Evolutionary conservation across 2,888 invertebrate genomes (phyloP), one percentile per base, ranked within the genome.

Genomic region (Zele albiditarsus): DNA sequence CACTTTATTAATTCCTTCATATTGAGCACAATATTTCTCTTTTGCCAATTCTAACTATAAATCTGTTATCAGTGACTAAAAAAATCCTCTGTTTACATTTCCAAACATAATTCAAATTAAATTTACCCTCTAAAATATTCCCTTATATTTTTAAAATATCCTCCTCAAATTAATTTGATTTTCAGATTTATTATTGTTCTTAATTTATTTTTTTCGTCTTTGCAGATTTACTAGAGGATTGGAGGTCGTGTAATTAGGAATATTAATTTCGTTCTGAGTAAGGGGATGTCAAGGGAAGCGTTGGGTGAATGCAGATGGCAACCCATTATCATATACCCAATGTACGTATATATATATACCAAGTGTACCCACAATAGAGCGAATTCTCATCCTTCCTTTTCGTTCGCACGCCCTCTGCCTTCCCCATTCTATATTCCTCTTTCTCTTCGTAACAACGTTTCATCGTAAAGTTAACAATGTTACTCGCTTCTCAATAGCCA

Each of bases 391-490:
- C 74, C 84, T 82, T 82, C 68, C 63, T 74, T 68, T 73, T 53
- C 80, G 78, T 78, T 78, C 77, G 46, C 53, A 62, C 74, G 73
- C 70, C 53, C 71, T 63, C 73, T 63, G 60, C 73, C 76, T 70
- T 70, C 69, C 74, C 74, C 65, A 71, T 68, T 71, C 57, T 28
- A 16, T 42, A 58, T 71, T 46, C 33, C 67, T 74, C 71, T 76
- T 66, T 74, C 80, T 75, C 74, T 76, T 49, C 71, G 62, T 67
- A 75, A 49, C 71, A 75, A 72, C 72, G 69, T 77, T 78, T 87
- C 86, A 88, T 88, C 85, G 86, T 84, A 83, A 85, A 86, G 86
- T 87, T 88, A 88, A 88, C 88, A 88, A 87, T 88, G 87, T 88
- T 87, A 89, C 87, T 84, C 82, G 84, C 83, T 84, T 83, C 82